Base-by-base conservation (phyloP, 2,888 invertebrate species). In the Tenthredo amoena region DNA sequence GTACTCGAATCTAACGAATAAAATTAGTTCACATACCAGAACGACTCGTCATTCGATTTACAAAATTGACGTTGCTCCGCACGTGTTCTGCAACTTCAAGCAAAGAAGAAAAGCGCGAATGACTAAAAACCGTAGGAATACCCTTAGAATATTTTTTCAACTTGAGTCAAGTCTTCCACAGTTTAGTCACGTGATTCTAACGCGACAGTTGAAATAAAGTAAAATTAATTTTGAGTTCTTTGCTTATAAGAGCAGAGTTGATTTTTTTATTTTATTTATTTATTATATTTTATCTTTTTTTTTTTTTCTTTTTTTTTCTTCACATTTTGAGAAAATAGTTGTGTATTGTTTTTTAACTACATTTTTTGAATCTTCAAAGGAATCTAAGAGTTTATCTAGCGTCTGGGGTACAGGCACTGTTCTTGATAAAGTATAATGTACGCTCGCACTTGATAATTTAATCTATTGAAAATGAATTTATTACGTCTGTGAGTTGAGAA, bases 381-480 rank as follows among this genome's bases (percentile, higher is more conserved):
- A 84, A 68, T 84, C 87, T 89, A 89, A 87, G 85, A 31, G 21
- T 72, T 74, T 88, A 86, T 91, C 91, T 91, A 91, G 90, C 90
- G 88, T 92, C 90, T 91, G 90, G 89, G 90, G 89, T 90, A 89
- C 92, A 92, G 92, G 92, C 92, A 92, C 92, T 91, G 91, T 91
- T 92, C 90, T 90, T 92, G 90, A 90, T 90, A 91, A 71, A 83
- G 18, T 81, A 81, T 81, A 81, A 62, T 40, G 62, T 81, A 62
- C 37, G 40, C 40, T 81, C 40, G 62, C 40, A 81, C 40, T 62
- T n/a, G 47, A 47, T 47, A 55, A 55, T 68, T 50, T 50, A 55
- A 55, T 34, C 5, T 40, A 77, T 40, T 40, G n/a, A 50, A 77
- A 77, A 77, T 77, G 50, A 77, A 18, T 40, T 77, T n/a, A 50